Percentiles rank a stretch among this genome's conserved stretches.
These are phyloP conservation scores for Oxyruncus cristatus DNA, from an alignment of 2,113 vertebrate genomes.

Conservation along the genomic window DNA sequence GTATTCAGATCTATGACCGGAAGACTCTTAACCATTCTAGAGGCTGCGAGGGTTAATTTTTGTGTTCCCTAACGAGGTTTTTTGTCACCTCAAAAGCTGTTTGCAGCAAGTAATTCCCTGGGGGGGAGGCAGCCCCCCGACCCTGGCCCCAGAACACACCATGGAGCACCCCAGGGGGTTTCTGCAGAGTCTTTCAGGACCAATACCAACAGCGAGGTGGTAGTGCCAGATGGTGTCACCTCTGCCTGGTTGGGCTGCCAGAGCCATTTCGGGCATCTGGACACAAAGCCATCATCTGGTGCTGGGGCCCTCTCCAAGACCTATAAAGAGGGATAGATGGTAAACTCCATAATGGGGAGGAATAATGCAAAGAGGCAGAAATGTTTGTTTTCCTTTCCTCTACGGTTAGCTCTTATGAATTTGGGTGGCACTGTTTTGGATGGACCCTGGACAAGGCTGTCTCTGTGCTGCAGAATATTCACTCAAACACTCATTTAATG, in stretches of 20 bases:
- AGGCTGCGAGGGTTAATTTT: background rate
- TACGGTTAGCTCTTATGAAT: background rate
- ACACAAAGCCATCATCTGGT: background rate
- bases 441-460: background rate
- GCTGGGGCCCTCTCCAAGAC: background rate
- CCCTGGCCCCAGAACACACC: background rate
- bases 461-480: background rate
- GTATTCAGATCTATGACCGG: background rate
- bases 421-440: background rate
- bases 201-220: background rate
- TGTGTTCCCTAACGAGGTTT: rapidly evolving
- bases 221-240: background rate
- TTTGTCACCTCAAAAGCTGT: background rate
- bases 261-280: background rate
- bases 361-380: background rate
- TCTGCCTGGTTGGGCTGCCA: background rate
- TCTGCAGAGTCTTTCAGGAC: background rate
- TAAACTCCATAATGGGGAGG: background rate
- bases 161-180: rapidly evolving
- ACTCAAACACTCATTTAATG: background rate
- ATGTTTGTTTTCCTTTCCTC: background rate
- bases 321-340: background rate
- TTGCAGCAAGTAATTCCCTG: background rate
- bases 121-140: background rate
- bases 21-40: background rate